Conservation (phyloP, 2,888 invertebrate genomes). For the Eupithecia inturbata region DNA sequence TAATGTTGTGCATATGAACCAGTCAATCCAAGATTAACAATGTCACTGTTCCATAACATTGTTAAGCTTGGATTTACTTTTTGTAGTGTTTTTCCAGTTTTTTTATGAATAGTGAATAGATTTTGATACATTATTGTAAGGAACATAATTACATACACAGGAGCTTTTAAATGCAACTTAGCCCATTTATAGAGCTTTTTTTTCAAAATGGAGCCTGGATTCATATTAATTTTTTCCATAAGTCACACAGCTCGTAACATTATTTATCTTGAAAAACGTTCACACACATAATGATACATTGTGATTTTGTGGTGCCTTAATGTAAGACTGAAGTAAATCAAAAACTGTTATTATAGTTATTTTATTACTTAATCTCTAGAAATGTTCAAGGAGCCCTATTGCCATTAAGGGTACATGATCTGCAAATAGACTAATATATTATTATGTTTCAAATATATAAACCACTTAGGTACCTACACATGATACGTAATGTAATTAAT, state of each 20-base stretch:
- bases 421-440: not conserved
- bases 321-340: constrained; percentile 3
- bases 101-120: not conserved
- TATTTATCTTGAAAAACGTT: not conserved
- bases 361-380: not conserved
- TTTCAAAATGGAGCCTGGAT: not conserved
- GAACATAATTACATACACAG: not conserved
- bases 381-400: not conserved
- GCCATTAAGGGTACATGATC: not conserved
- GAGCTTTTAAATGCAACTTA: not conserved
- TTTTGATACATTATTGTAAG: constrained; percentile 1
- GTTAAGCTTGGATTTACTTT: not conserved
- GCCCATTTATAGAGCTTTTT: not conserved
- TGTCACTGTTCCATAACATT: not conserved
- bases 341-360: not conserved
- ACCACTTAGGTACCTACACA: not conserved
- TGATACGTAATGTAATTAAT: not conserved
- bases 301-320: not conserved
- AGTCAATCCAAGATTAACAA: no score
- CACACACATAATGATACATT: not conserved
- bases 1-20: no score
- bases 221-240: not conserved
- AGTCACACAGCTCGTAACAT: not conserved
- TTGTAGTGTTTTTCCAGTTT: not conserved
- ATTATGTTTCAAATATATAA: not conserved